phyloP scores from a whole-genome alignment of 1,140 invertebrate genomes.

The Chymomyza costata region DNA sequence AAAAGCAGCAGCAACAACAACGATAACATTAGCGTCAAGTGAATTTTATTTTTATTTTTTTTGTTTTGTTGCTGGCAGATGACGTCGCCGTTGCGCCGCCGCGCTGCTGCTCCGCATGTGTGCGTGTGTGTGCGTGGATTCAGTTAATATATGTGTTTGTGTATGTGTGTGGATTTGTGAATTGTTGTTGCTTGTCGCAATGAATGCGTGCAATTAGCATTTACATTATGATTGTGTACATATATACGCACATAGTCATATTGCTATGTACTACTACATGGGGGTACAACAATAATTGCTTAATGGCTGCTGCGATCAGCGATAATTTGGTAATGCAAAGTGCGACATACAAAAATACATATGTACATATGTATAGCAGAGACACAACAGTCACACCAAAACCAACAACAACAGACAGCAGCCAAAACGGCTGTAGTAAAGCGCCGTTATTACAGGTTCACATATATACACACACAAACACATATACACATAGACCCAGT shows the following conservation, averaged over 20 bases:
- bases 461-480: constrained; percentile 9
- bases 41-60: constrained; percentile 35
- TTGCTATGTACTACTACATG: constrained; percentile 30
- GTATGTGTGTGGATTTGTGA: constrained; percentile 3
- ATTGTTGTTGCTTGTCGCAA: constrained; percentile 10
- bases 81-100: constrained; percentile 50
- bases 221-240: constrained; percentile 13
- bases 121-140: constrained; percentile 6
- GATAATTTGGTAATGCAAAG: too few species aligned
- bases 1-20: constrained; percentile 16
- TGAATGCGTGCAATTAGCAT: constrained; percentile 65
- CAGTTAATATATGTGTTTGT: constrained; percentile 9
- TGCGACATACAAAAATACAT: too few species aligned
- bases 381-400: constrained; percentile 8
- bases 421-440: constrained; percentile 35
- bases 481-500: constrained; percentile 10
- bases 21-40: constrained; percentile 54
- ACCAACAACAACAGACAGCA: constrained; percentile 16
- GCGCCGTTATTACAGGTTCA: constrained; percentile 34
- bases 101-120: constrained; percentile 20
- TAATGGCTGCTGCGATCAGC: too few species aligned
- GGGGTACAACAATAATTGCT: constrained; percentile 35
- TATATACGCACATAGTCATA: constrained; percentile 39
- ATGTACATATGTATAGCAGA: constrained; percentile 18
- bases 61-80: constrained; percentile 22